These are phyloP conservation scores for Notolepis coatsorum DNA, from an alignment of 2,797 vertebrate species.

Conservation along the genomic window DNA sequence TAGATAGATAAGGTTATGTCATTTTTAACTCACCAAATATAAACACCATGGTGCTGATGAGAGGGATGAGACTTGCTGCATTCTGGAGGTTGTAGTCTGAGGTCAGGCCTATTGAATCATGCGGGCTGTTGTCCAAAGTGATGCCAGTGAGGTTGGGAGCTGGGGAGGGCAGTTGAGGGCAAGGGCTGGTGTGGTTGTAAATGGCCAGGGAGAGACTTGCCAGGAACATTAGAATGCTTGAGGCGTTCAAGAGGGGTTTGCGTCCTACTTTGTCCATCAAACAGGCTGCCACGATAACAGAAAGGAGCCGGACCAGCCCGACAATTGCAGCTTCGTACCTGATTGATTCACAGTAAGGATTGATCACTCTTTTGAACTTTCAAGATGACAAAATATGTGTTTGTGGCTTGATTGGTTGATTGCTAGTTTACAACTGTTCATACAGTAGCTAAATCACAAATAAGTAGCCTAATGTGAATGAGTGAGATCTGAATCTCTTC, in stretches of 20 bases:
- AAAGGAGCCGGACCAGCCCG: constrained; percentile 71
- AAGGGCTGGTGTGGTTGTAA: constrained; percentile 68
- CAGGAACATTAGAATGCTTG: constrained; percentile 86
- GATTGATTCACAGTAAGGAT: too few relatives aligned
- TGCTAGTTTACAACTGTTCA: too few relatives aligned
- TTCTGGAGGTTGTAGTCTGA: constrained; percentile 37
- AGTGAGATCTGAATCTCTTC: too few relatives aligned
- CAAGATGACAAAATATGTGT: too few relatives aligned
- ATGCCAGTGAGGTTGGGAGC: constrained; percentile 51
- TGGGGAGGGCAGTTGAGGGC: constrained; percentile 39
- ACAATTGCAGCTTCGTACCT: constrained; percentile 77
- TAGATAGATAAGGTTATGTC: too few relatives aligned
- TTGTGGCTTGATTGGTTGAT: too few relatives aligned
- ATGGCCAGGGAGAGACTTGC: constrained; percentile 87
- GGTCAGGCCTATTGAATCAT: constrained; percentile 2
- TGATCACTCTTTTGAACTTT: too few relatives aligned
- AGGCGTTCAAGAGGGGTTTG: constrained; percentile 78
- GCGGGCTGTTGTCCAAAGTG: constrained; percentile 17
- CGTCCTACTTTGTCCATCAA: constrained; percentile 83
- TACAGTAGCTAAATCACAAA: too few relatives aligned
- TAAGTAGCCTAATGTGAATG: too few relatives aligned
- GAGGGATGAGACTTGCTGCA: constrained; percentile 79
- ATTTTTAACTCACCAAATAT: constrained; percentile 86
- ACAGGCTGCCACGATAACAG: constrained; percentile 73
- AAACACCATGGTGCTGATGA: constrained; percentile 90